Base-by-base conservation (phyloP, 30 jellyfish, hydroid and myxozoan genomes). In the Morbakka virulenta region DNA sequence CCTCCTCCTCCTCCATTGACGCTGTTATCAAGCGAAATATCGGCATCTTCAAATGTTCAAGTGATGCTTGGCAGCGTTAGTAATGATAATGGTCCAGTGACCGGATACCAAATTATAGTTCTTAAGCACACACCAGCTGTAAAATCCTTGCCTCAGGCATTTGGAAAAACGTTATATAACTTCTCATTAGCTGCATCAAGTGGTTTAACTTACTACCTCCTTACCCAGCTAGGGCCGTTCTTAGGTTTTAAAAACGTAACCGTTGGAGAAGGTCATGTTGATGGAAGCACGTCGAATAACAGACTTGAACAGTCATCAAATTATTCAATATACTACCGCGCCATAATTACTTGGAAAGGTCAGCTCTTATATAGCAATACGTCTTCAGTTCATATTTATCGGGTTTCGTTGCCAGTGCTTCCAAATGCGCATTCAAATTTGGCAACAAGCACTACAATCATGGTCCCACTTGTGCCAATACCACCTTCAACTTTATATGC, bases 301-400 rank as follows among this genome's bases (percentile, higher is more conserved):
- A 90, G 87, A n/a, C 32, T 87, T 68, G 51, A 75, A 31, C 30
- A 63, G 52, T 36, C 77, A 25, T 33, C 34, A 6, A 72, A 77
- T 41, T 87, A 87, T 52, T 67, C 82, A 1, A 63, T 87, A 0
- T 80, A 33, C 36, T 28, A 65, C 6, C 81, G 96, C 1, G 74
- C 87, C 22, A 77, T 64, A 21, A 72, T 84, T 20, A 28, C 17
- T 1, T 87, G 96, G 96, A 66, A 62, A 21, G 81, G 80, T 28
- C 35, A 51, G 22, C 35, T 63, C 3, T 32, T 64, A 20, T 52
- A 31, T 63, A 81, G 94, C 53, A 2, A 49, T 1, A 22, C 69
- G 36, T 71, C 94, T 32, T 30, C 84, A n/a, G 32, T 79, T 0
- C 24, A 52, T 14, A n/a, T 82, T 12, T 28, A 71, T 66, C 53